phyloP scores from a whole-genome alignment of 1,140 invertebrate species.

The Rhagoletis pomonella region DNA sequence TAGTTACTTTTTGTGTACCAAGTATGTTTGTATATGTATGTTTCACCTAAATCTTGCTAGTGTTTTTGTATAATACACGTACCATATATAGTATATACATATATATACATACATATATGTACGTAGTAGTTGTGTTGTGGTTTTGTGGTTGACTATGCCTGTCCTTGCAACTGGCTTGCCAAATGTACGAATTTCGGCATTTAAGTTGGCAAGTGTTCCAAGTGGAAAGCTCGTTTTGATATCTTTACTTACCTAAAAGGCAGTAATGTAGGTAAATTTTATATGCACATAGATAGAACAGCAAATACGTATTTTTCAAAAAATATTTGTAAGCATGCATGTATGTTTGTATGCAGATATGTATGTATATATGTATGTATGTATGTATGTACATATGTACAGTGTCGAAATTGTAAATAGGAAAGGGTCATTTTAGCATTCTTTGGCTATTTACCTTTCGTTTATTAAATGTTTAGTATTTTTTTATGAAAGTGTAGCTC shows the following conservation, averaged over 20 bases:
- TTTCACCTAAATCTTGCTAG: too few species aligned
- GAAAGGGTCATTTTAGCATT: too few species aligned
- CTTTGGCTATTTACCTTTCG: too few species aligned
- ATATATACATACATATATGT: not conserved
- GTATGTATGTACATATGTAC: too few species aligned
- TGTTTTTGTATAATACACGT: not conserved
- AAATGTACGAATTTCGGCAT: conserved; percentile 22
- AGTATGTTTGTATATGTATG: not conserved
- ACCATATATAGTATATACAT: not conserved
- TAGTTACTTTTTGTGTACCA: conserved; percentile 12
- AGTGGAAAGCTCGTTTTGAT: not conserved
- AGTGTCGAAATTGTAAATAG: too few species aligned
- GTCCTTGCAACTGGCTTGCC: not conserved
- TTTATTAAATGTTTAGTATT: too few species aligned
- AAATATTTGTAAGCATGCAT: not conserved
- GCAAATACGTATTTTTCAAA: not conserved
- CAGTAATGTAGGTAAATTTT: not conserved
- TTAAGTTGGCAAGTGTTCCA: not conserved
- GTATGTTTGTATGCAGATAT: not conserved
- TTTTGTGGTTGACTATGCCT: not conserved
- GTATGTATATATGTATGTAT: too few species aligned
- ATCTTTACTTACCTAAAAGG: not conserved
- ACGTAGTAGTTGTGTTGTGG: not conserved
- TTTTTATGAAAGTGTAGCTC: too few species aligned
- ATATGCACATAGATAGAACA: not conserved